Base-by-base conservation (phyloP, 37 sponge, comb jelly and placozoan species). In the Agelas oroides region DNA sequence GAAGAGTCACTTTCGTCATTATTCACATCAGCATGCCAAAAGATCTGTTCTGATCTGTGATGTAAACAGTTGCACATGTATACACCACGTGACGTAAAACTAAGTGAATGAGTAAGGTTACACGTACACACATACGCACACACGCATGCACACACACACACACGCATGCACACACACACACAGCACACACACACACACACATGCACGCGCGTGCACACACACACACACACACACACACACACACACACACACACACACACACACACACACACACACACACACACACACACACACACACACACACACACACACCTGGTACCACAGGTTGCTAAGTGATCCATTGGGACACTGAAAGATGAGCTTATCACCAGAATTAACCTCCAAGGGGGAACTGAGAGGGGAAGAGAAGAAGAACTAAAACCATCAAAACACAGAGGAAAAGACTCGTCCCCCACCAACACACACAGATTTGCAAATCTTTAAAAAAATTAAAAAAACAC, bases 201-300 rank as follows among this genome's bases (percentile, higher is more conserved):
- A 3, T 27, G 27, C 63, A 62, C 63, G 13, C 63, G 11, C 63
- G 11, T 13, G 11, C 63, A 62, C 63, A 62, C 63, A 46, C 46
- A 46, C 46, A 46, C 46, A 46, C 46, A 12, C 46, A 46, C 46
- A 62, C 63, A 62, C 27, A 62, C 63, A 62, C 63, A 62, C 12
- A 13, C 63, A 62, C 63, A 62, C 63, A 3, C 11, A 57, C 59
- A 11, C 63, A 62, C 63, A 62, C 13, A 62, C 63, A 11, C 13
- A 11, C 13, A 62, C 63, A 62, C 2, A 62, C 63, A 62, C 63
- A 62, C 63, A 62, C 63, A 27, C 63, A 62, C 63, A 27, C 63
- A 62, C 63, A 62, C 63, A 62, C 63, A 62, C 63, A 62, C 63
- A 46, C 46, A 46, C 46, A 46, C 46, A 46, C 46, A 12, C 46